Percentiles rank a stretch among this genome's conserved stretches.
Evolutionary conservation across 1,140 invertebrate genomes (phyloP).

Genomic region (Chironomus tepperi): DNA sequence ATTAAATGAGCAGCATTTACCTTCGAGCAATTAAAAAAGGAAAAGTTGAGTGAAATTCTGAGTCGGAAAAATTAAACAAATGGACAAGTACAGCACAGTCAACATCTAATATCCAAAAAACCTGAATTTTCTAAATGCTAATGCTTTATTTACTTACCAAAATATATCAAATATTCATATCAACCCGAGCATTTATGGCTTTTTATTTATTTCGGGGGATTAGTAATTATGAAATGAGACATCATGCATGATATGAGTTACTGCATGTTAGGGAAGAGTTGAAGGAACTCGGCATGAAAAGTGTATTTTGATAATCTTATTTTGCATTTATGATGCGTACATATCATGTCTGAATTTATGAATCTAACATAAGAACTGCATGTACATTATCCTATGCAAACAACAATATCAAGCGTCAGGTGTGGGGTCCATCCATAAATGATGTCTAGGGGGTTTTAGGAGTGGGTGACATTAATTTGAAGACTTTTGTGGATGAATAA

Average conservation of each 20-base stretch:
- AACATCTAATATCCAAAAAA: conserved; percentile 1
- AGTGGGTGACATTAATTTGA: not conserved
- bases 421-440: no score
- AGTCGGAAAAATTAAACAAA: not conserved
- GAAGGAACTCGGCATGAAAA: not conserved
- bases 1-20: not conserved
- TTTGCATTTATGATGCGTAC: not conserved
- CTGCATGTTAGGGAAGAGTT: not conserved
- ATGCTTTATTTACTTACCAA: conserved; percentile 16
- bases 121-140: not conserved
- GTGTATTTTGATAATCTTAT: conserved; percentile 9
- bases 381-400: no score
- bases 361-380: no score
- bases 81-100: not conserved
- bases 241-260: not conserved
- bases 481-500: not conserved
- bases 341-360: no score
- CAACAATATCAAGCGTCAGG: no score
- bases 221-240: conserved; percentile 21
- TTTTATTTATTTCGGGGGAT: not conserved
- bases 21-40: not conserved
- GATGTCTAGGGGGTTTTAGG: no score
- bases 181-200: not conserved
- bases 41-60: not conserved
- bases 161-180: conserved; percentile 18